Conservation (phyloP, 2,113 vertebrate genomes). For the Silurus meridionalis region DNA sequence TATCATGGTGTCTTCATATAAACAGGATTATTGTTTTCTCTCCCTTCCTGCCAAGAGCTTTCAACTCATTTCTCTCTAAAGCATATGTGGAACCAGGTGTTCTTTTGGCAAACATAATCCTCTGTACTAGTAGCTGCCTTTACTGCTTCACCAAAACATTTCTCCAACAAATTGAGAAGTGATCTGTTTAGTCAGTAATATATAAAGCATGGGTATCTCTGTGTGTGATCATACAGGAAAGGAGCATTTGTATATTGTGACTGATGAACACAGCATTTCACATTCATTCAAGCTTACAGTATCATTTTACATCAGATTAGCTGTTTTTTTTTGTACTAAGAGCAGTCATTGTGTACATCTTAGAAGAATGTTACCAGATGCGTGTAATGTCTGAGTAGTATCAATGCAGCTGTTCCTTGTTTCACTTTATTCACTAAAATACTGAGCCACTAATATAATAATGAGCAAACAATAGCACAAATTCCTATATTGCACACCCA, state of each 20-base stretch:
- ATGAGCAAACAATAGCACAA: background rate
- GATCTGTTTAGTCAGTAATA: background rate
- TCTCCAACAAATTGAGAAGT: background rate
- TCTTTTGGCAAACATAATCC: conserved; percentile 62
- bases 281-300: background rate
- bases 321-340: background rate
- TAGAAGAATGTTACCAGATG: background rate
- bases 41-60: conserved; percentile 54
- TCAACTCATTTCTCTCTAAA: conserved; percentile 62
- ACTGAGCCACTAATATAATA: background rate
- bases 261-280: background rate
- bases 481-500: background rate
- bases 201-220: background rate
- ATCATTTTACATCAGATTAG: background rate
- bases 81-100: conserved; percentile 74
- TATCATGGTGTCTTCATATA: conserved; percentile 1
- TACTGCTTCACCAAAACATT: conserved; percentile 42
- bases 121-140: conserved; percentile 66
- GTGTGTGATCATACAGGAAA: background rate
- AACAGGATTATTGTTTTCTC: background rate
- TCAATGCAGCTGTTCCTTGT: background rate
- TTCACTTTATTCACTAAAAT: background rate
- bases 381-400: conserved; percentile 22
- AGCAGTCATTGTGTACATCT: background rate
- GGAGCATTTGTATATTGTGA: background rate